Percentiles rank a stretch among this genome's conserved stretches.
Conservation (phyloP, 2,888 invertebrate genomes). For the Bruchidius siliquastri region DNA sequence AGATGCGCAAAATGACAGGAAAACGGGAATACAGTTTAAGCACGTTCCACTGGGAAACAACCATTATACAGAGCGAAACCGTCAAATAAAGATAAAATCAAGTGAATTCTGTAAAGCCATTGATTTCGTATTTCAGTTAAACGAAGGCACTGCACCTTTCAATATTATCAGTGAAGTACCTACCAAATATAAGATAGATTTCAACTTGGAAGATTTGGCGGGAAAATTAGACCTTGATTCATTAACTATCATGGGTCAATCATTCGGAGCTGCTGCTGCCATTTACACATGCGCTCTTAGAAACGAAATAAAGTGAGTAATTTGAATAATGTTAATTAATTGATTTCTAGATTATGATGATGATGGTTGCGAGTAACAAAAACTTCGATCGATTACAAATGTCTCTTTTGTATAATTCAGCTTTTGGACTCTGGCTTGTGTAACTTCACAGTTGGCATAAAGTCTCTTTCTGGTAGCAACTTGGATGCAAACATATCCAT, state of each 20-base stretch:
- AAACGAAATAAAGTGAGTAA: conserved; percentile 49
- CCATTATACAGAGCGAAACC: conserved; percentile 42
- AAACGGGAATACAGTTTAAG: conserved; percentile 38
- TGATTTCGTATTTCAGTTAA: conserved; percentile 49
- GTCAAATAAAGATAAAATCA: conserved; percentile 49
- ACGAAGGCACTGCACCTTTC: conserved; percentile 47
- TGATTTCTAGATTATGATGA: no score
- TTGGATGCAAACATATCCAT: no score
- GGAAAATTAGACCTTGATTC: conserved; percentile 47
- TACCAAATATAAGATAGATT: conserved; percentile 24
- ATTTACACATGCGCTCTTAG: conserved; percentile 53
- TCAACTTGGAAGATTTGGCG: conserved; percentile 39
- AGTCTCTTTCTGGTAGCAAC: no score
- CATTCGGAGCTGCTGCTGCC: conserved; percentile 62
- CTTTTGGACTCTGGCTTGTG: no score
- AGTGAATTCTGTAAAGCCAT: conserved; percentile 51
- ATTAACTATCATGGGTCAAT: conserved; percentile 57
- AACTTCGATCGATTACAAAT: no score
- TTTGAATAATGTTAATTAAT: conserved; percentile 11
- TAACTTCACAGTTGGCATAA: no score
- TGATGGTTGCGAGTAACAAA: no score
- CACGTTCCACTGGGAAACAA: conserved; percentile 40
- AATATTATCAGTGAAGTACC: conserved; percentile 47
- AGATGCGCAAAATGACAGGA: conserved; percentile 37
- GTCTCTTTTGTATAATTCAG: no score